Evolutionary conservation across 2,113 vertebrate genomes (phyloP).

Genomic region (Ammospiza nelsoni): DNA sequence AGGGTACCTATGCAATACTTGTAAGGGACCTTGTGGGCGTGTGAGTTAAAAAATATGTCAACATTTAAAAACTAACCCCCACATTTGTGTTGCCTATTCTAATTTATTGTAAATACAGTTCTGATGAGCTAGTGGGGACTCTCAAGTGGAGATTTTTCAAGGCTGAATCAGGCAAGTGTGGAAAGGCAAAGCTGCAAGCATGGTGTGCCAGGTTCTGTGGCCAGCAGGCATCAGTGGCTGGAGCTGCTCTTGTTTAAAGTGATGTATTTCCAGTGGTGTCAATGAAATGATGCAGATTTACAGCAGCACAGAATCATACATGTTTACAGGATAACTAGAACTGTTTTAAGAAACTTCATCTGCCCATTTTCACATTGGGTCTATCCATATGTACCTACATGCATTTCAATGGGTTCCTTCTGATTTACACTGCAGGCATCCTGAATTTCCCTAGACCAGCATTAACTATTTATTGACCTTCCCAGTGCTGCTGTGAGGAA

Average conservation of each 20-base stretch:
- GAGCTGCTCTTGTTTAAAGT: background rate
- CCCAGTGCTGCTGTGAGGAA: slow-evolving; percentile 25
- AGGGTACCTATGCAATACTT: background rate
- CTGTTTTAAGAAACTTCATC: background rate
- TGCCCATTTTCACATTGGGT: background rate
- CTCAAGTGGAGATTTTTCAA: background rate
- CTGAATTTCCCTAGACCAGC: slow-evolving; percentile 23
- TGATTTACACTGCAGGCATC: slow-evolving; percentile 52
- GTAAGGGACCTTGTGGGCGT: background rate
- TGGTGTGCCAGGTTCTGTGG: background rate
- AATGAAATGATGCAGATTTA: background rate
- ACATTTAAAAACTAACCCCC: background rate
- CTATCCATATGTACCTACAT: slow-evolving; percentile 27
- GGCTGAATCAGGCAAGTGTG: background rate
- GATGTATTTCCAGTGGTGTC: background rate
- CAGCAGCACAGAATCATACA: background rate
- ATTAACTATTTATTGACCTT: slow-evolving; percentile 60
- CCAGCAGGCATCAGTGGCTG: background rate
- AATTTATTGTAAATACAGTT: background rate
- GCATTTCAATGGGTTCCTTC: slow-evolving; percentile 32
- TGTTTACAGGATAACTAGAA: background rate
- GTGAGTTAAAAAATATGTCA: background rate
- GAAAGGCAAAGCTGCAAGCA: background rate
- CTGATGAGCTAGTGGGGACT: background rate
- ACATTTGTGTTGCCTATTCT: background rate